These are phyloP conservation scores for Heliothis virescens DNA, from an alignment of 1,140 invertebrate species.

Conservation along the genomic window DNA sequence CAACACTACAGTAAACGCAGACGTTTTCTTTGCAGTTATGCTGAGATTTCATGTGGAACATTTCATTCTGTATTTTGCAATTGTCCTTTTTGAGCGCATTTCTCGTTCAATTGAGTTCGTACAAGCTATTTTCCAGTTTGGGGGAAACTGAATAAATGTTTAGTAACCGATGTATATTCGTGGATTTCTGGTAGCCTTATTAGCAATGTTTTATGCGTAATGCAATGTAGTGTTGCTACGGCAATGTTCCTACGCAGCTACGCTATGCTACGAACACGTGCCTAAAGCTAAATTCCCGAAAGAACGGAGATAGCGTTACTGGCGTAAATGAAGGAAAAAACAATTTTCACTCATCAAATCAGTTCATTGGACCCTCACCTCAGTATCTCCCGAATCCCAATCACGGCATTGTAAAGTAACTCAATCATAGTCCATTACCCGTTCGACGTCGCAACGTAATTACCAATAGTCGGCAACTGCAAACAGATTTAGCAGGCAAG, in stretches of 20 bases:
- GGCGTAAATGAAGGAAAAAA: background rate
- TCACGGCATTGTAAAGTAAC: conserved; percentile 29
- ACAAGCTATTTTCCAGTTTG: no score
- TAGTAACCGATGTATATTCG: no score
- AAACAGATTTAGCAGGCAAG: conserved; percentile 49
- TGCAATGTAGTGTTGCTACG: background rate
- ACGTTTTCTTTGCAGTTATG: conserved; percentile 42
- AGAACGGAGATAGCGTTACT: no score
- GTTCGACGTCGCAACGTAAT: conserved; percentile 49
- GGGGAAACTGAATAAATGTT: no score
- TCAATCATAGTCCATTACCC: conserved; percentile 34
- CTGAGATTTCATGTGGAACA: conserved; percentile 15
- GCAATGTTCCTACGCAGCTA: background rate
- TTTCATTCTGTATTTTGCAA: background rate
- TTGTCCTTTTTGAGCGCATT: background rate
- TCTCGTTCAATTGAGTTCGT: no score
- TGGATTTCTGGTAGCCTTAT: no score
- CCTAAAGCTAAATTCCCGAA: no score
- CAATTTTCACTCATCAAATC: background rate
- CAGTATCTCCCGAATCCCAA: background rate
- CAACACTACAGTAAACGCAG: conserved; percentile 47
- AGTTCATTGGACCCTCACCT: conserved; percentile 9
- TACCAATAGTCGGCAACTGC: conserved; percentile 33
- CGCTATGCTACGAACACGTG: background rate
- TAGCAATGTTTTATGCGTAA: no score